A percentile compares a stretch with the other conserved stretches of the same genome.
Evolutionary conservation across 2,888 invertebrate genomes (phyloP).

Genomic region (Timema podura): DNA sequence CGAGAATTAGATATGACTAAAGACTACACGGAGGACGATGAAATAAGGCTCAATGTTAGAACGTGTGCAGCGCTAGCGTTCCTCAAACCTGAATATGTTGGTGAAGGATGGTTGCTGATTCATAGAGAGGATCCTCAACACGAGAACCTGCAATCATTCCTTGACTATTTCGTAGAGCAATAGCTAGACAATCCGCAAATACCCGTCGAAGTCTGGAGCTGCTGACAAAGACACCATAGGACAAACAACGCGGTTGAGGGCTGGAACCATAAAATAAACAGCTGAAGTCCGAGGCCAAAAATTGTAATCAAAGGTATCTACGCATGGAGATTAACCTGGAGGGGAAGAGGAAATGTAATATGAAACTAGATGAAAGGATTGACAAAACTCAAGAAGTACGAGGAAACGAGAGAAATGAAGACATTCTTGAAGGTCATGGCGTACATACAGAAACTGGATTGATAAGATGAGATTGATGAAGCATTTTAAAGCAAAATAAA

Average conservation of each 20-base stretch:
- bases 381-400: no score
- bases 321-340: no score
- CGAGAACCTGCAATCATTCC: neutral
- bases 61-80: neutral
- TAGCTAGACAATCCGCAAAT: neutral
- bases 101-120: neutral
- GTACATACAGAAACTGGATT: no score
- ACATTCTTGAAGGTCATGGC: no score
- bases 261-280: neutral
- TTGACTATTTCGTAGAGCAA: neutral
- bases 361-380: no score
- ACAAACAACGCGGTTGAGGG: neutral
- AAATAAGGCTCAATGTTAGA: neutral
- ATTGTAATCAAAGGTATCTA: no score
- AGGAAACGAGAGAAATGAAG: no score
- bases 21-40: neutral
- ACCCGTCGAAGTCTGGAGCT: neutral
- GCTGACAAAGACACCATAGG: neutral
- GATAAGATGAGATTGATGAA: no score
- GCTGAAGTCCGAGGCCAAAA: no score
- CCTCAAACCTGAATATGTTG: constrained; percentile 6
- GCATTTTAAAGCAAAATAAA: no score
- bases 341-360: no score
- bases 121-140: neutral
- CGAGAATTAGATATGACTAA: neutral